Conservation (phyloP, 2,113 vertebrate species). For the Limnothrissa miodon region DNA sequence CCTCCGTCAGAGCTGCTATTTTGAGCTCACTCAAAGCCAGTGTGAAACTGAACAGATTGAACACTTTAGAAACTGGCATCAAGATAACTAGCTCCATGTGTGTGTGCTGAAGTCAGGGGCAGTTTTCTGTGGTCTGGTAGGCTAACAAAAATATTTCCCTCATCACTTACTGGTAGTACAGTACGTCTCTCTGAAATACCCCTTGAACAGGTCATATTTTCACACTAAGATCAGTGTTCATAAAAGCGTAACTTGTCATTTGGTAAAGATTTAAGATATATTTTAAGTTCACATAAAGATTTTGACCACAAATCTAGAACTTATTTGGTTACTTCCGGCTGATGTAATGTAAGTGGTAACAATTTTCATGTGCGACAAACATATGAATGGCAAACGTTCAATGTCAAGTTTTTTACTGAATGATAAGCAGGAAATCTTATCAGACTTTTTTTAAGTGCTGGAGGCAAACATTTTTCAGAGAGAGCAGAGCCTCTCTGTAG, state of each 20-base stretch:
- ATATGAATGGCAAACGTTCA: not conserved
- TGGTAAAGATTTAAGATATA: not conserved
- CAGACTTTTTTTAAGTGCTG: not conserved
- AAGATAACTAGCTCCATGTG: not conserved
- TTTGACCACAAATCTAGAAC: not conserved
- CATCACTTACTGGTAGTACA: not conserved
- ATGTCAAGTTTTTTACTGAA: too few relatives aligned
- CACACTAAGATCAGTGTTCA: not conserved
- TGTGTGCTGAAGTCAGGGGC: not conserved
- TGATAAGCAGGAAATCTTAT: not conserved
- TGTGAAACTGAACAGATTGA: not conserved
- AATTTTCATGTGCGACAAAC: too few relatives aligned
- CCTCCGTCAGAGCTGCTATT: not conserved
- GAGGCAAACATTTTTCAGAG: too few relatives aligned
- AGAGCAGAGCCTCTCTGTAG: not conserved
- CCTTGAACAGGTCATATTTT: not conserved
- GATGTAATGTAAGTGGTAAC: too few relatives aligned
- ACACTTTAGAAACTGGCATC: not conserved
- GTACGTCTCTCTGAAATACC: not conserved
- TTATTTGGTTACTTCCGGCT: not conserved
- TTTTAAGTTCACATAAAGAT: not conserved
- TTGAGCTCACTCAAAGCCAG: not conserved
- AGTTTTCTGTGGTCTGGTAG: not conserved
- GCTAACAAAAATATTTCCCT: conserved; percentile 3
- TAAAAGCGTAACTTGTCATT: not conserved